Conservation (phyloP, 2,888 invertebrate genomes). For the Noctua fimbriata region DNA sequence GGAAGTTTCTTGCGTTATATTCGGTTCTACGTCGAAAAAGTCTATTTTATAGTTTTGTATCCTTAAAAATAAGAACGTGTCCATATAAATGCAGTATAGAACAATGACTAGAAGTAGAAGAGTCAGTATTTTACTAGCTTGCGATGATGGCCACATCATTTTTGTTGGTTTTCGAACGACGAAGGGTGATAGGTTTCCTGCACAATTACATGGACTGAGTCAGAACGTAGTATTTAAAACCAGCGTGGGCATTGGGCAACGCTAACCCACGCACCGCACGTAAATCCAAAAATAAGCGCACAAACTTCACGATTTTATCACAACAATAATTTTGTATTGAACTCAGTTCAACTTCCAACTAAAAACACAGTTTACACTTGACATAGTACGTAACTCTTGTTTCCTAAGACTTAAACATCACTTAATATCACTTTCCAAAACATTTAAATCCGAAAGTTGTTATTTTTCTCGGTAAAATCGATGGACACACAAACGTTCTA, state of each 20-base stretch:
- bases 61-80: conserved; percentile 92
- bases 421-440: conserved; percentile 46
- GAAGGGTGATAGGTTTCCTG: conserved; percentile 41
- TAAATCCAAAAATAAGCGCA: conserved; percentile 56
- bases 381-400: conserved; percentile 32
- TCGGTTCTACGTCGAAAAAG: conserved; percentile 75
- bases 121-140: conserved; percentile 93
- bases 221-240: conserved; percentile 47
- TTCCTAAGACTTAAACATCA: not conserved
- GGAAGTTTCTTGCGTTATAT: conserved; percentile 73
- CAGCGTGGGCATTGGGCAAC: conserved; percentile 51
- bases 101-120: conserved; percentile 90
- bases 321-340: conserved; percentile 36
- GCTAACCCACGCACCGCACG: conserved; percentile 55
- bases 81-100: conserved; percentile 93
- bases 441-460: conserved; percentile 52
- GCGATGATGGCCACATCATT: conserved; percentile 94
- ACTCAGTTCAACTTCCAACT: conserved; percentile 30
- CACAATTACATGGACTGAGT: conserved; percentile 32
- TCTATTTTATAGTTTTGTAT: conserved; percentile 93
- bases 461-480: conserved; percentile 62
- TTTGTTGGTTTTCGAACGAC: conserved; percentile 62
- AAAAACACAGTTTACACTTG: conserved; percentile 40
- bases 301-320: conserved; percentile 46
- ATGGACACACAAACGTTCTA: conserved; percentile 57